These are phyloP conservation scores for Imbricaverruca yamaguchii DNA, from an alignment of 2,888 invertebrate genomes.

Conservation along the genomic window DNA sequence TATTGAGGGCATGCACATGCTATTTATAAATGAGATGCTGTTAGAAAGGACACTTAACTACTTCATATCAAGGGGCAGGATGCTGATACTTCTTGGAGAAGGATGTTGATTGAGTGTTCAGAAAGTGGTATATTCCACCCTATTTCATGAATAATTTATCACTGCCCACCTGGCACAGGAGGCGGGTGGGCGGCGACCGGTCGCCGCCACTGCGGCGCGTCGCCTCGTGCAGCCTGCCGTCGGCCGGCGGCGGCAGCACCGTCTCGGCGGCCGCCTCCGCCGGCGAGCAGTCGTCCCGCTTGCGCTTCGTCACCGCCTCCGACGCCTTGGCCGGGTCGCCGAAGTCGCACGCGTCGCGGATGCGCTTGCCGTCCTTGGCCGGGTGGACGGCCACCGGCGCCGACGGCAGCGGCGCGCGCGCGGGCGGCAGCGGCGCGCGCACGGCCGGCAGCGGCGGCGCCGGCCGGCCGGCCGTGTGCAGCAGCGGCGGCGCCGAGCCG, in stretches of 20 bases:
- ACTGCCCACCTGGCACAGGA: background rate
- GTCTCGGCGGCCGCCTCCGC: background rate
- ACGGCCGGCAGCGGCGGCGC: too few relatives aligned
- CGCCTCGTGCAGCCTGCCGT: background rate
- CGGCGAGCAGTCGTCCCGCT: background rate
- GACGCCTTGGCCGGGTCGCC: constrained; percentile 5
- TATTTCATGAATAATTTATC: too few relatives aligned
- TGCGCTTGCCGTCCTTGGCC: constrained; percentile 15
- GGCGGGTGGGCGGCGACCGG: background rate
- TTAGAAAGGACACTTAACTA: too few relatives aligned
- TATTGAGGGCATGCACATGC: too few relatives aligned
- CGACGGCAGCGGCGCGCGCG: background rate
- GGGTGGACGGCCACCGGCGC: background rate
- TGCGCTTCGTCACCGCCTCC: background rate
- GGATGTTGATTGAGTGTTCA: too few relatives aligned
- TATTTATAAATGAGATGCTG: too few relatives aligned
- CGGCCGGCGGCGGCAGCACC: background rate
- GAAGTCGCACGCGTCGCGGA: constrained; percentile 16
- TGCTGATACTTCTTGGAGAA: too few relatives aligned
- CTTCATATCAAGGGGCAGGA: too few relatives aligned
- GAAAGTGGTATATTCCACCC: too few relatives aligned
- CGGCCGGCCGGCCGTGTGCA: background rate
- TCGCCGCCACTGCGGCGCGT: background rate
- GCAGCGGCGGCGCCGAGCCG: constrained; percentile 16
- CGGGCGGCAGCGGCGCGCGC: too few relatives aligned